These are phyloP conservation scores for Anolis carolinensis DNA, from an alignment of 2,113 vertebrate genomes.

Conservation along the genomic window DNA sequence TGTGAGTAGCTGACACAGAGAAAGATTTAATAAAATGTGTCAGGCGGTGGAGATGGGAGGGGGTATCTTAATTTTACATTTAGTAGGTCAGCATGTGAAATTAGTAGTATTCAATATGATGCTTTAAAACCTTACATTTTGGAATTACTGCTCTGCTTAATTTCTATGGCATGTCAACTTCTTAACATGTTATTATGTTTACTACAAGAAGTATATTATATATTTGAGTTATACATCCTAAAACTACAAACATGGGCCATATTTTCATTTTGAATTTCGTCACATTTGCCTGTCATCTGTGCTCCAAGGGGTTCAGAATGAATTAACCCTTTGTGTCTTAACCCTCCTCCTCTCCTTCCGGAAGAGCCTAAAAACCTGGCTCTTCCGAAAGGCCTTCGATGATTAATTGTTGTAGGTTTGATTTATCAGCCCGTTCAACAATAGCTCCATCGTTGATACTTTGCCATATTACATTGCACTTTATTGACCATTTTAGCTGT, in stretches of 20 bases:
- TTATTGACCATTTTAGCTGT: too few species aligned
- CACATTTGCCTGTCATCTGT: background rate
- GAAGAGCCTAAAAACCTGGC: too few species aligned
- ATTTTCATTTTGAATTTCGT: background rate
- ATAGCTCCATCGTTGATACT: too few species aligned
- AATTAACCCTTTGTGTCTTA: background rate
- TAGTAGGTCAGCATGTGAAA: constrained; percentile 3
- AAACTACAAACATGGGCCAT: background rate
- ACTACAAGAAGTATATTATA: background rate
- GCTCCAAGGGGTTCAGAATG: background rate
- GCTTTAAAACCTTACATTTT: background rate
- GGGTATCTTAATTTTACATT: background rate
- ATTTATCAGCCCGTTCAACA: too few species aligned
- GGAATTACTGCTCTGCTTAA: background rate
- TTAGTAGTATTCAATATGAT: background rate
- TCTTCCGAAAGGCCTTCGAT: too few species aligned
- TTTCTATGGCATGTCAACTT: background rate
- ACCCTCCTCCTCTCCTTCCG: too few species aligned
- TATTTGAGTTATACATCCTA: background rate
- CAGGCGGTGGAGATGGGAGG: background rate
- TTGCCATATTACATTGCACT: too few species aligned
- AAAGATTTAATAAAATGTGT: constrained; percentile 16
- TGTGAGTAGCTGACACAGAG: background rate
- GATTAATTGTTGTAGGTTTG: too few species aligned
- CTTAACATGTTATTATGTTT: background rate